Evolutionary conservation across 2,113 vertebrate genomes (phyloP).

Genomic region (Phasianus colchicus): DNA sequence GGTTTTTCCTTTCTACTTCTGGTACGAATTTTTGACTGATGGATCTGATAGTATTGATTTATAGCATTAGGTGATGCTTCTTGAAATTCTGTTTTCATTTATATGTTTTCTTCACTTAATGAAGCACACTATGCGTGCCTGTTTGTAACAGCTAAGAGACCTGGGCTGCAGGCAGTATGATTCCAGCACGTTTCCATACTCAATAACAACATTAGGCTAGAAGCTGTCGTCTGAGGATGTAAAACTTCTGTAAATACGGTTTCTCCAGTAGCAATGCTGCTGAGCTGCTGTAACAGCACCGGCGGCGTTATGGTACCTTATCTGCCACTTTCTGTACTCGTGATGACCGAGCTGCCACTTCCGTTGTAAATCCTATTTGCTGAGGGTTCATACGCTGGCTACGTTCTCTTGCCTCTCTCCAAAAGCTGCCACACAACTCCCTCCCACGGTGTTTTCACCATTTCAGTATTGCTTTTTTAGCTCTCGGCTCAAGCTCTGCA

Average conservation of each 20-base stretch:
- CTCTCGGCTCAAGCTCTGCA: not conserved
- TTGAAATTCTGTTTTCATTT: not conserved
- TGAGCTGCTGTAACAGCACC: not conserved
- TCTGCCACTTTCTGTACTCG: constrained; percentile 25
- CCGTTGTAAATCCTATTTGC: constrained; percentile 42
- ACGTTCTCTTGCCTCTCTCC: constrained; percentile 6
- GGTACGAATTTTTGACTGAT: not conserved
- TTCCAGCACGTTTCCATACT: not conserved
- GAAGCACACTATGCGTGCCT: not conserved
- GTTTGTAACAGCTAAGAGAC: not conserved
- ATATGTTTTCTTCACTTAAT: not conserved
- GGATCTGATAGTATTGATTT: not conserved
- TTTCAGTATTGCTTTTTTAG: not conserved
- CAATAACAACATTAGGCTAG: constrained; percentile 9
- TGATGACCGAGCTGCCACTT: constrained; percentile 15
- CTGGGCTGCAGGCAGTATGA: not conserved
- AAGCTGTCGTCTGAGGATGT: constrained; percentile 20
- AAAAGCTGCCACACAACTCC: not conserved
- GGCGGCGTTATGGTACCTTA: not conserved
- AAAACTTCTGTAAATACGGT: constrained; percentile 13
- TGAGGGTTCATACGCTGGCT: constrained; percentile 51
- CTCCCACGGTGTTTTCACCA: constrained; percentile 22
- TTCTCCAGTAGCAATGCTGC: not conserved
- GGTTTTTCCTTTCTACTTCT: not conserved
- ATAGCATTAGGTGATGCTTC: not conserved